Evolutionary conservation across 2,797 vertebrate genomes (phyloP), one percentile per base, ranked within the genome.

Genomic region (Prionace glauca): DNA sequence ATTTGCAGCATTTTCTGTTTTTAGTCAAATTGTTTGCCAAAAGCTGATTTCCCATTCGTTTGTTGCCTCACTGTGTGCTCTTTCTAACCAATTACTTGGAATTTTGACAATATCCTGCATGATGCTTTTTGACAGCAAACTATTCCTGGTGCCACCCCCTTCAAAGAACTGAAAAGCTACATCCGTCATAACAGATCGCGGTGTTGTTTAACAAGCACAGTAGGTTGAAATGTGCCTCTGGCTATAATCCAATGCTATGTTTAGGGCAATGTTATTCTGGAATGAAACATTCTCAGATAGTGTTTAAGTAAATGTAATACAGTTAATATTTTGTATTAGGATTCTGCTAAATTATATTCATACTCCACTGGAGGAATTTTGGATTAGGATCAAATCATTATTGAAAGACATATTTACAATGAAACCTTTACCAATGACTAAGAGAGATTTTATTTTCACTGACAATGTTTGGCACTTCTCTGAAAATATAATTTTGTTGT

Each of bases 71-170:
- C 50, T 50, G 16, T 72, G n/a, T 1, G 45, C 69, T 74, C 45
- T 50, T 56, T 56, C 71, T 29, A 77, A 56, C 93, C 45, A 71
- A 24, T 95, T 50, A 29, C 71, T 60, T 72, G 93, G 36, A 50
- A 12, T 56, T 94, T 26, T 32, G 45, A 50, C 93, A 24, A 32
- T 95, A 77, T 95, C 50, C 50, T 95, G 32, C 93, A 74, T 72
- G 71, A 95, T 95, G 29, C 50, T 56, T 95, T 74, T 77, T 77
- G 77, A 95, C 93, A 95, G 90, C 67, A 41, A 32, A 95, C 93
- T 95, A 72, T 95, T 95, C 26, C 67, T 95, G 60, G 11, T 95
- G 71, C 93, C 71, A 77, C 93, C 93, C 50, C 45, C 71, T 69
- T 74, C 45, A 41, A 77, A 95, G 71, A 56, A 71, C 67, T 95